phyloP scores from a whole-genome alignment of 2,797 vertebrate genomes.

The Schizopygopsis pylzovi region DNA sequence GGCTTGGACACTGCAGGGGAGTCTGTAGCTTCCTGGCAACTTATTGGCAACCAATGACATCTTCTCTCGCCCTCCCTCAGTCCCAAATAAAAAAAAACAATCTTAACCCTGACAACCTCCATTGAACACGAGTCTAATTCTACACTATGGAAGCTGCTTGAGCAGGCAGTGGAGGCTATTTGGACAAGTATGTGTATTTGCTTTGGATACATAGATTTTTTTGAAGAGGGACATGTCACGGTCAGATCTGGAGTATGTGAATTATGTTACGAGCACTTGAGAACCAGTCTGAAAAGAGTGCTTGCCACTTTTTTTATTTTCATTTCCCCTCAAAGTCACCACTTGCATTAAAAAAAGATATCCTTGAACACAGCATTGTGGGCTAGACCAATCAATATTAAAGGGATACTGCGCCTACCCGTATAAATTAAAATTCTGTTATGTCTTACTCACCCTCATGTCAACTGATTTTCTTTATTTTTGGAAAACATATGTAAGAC shows the following conservation, averaged over 20 bases:
- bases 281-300: neutral
- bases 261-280: neutral
- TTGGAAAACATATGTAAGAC: neutral
- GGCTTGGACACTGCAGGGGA: slow-evolving; percentile 61
- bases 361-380: neutral
- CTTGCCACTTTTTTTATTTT: neutral
- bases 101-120: slow-evolving; percentile 33
- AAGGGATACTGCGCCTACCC: neutral
- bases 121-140: slow-evolving; percentile 23
- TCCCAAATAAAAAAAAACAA: neutral
- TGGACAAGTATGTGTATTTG: slow-evolving; percentile 4
- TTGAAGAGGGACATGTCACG: slow-evolving; percentile 5
- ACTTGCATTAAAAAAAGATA: neutral
- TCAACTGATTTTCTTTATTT: neutral
- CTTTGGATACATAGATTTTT: neutral
- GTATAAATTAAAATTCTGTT: neutral
- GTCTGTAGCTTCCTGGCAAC: slow-evolving; percentile 75
- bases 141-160: slow-evolving; percentile 8
- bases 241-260: slow-evolving; percentile 1
- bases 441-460: neutral
- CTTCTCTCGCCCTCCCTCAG: slow-evolving; percentile 5
- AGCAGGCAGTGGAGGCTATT: neutral
- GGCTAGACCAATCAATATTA: neutral
- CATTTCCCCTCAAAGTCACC: neutral
- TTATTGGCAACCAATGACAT: slow-evolving; percentile 63